Conservation (phyloP, 2,797 vertebrate species). For the Phalloptychus januarius region DNA sequence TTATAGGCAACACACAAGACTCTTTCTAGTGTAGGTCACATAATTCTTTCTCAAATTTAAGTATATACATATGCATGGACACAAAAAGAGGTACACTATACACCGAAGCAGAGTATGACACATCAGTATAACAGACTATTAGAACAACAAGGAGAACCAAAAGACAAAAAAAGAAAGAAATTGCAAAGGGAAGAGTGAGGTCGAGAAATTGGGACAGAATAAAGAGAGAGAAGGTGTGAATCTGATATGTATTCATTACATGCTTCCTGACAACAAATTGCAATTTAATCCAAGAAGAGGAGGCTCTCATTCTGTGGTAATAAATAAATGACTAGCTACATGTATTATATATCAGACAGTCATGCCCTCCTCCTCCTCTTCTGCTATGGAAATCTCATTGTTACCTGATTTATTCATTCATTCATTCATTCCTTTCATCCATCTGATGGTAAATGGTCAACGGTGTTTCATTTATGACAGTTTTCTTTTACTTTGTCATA, state of each 20-base stretch:
- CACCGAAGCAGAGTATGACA: conserved; percentile 55
- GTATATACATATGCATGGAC: conserved; percentile 43
- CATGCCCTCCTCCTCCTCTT: conserved; percentile 82
- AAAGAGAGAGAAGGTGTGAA: conserved; percentile 74
- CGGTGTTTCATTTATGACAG: conserved; percentile 77
- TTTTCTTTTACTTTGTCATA: conserved; percentile 72
- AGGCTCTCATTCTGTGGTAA: conserved; percentile 88
- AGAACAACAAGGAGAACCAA: conserved; percentile 60
- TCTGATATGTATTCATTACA: conserved; percentile 90
- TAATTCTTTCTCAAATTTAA: conserved; percentile 28
- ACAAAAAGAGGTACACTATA: conserved; percentile 50
- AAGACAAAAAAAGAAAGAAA: conserved; percentile 61
- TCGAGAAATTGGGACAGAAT: conserved; percentile 66
- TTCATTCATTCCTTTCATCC: conserved; percentile 75
- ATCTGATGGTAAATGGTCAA: conserved; percentile 81
- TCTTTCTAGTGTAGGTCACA: conserved; percentile 15
- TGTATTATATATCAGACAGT: conserved; percentile 89
- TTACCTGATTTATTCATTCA: conserved; percentile 87
- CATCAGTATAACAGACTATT: conserved; percentile 65
- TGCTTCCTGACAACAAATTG: conserved; percentile 89
- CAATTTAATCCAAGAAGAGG: conserved; percentile 89
- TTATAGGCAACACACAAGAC: background rate
- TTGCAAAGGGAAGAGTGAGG: conserved; percentile 35
- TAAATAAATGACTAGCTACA: conserved; percentile 90
- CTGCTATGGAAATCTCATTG: conserved; percentile 86